phyloP scores from a whole-genome alignment of 1,140 invertebrate genomes.

The Drosophila sturtevanti region DNA sequence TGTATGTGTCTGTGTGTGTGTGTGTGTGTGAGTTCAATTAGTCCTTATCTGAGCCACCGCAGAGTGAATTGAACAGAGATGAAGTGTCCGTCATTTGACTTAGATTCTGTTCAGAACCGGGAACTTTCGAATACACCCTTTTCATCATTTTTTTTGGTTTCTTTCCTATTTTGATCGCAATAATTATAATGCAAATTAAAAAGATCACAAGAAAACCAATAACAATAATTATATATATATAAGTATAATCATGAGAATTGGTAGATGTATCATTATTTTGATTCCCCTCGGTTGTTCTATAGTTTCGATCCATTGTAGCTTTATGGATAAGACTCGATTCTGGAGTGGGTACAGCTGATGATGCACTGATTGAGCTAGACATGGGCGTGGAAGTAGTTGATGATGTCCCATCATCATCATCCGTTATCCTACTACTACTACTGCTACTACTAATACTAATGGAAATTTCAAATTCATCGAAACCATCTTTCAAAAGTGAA shows the following conservation, averaged over 20 bases:
- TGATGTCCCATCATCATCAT: too few species aligned
- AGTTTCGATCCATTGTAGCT: not conserved
- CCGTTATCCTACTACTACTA: not conserved
- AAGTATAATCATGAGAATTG: not conserved
- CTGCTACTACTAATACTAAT: not conserved
- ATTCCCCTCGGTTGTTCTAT: not conserved
- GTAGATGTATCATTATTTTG: not conserved
- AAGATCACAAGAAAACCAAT: too few species aligned
- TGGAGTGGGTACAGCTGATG: not conserved
- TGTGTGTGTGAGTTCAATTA: not conserved
- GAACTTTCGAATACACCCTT: not conserved
- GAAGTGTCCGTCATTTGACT: conserved; percentile 3
- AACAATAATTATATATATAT: too few species aligned
- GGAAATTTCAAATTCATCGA: not conserved
- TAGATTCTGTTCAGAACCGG: conserved; percentile 6
- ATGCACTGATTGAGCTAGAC: not conserved
- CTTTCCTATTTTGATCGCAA: too few species aligned
- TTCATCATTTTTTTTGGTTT: not conserved
- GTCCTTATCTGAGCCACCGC: not conserved
- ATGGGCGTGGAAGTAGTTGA: not conserved
- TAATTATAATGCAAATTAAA: too few species aligned
- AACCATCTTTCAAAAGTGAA: not conserved
- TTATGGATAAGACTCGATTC: not conserved
- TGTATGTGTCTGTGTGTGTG: not conserved
- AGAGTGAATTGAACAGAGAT: not conserved